Evolutionary conservation across 2,113 vertebrate species (phyloP).

Genomic region (Hemicordylus capensis): DNA sequence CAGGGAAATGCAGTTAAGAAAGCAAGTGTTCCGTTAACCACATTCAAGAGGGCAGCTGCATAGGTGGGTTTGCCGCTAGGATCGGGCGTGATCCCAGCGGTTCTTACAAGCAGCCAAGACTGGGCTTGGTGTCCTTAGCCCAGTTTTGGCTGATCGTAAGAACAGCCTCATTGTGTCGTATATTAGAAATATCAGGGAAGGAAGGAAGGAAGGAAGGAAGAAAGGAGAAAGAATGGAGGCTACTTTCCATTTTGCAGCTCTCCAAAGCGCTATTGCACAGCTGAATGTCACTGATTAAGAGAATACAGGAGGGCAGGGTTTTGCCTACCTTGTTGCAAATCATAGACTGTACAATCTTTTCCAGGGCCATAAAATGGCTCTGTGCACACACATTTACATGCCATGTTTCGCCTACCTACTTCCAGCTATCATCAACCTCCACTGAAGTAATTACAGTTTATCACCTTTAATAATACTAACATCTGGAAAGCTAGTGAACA

Average conservation of each 20-base stretch:
- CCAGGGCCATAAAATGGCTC: slow-evolving; percentile 12
- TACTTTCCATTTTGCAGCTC: neutral
- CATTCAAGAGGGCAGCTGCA: no score
- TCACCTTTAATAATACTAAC: slow-evolving; percentile 13
- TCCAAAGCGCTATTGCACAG: neutral
- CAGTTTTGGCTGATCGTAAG: no score
- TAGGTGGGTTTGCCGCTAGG: no score
- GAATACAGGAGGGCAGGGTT: neutral
- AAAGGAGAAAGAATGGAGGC: neutral
- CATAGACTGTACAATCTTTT: slow-evolving; percentile 15
- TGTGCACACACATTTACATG: neutral
- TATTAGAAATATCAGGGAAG: neutral
- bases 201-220: no score
- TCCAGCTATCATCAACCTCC: slow-evolving; percentile 22
- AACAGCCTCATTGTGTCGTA: neutral
- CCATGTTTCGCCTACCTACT: slow-evolving; percentile 1
- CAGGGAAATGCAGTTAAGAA: no score
- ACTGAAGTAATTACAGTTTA: slow-evolving; percentile 27
- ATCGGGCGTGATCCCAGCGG: no score
- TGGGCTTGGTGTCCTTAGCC: no score
- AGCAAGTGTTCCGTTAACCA: no score
- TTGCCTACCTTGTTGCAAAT: slow-evolving; percentile 15
- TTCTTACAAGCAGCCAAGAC: no score
- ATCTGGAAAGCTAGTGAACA: slow-evolving; percentile 1
- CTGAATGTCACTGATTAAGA: neutral